phyloP scores from a whole-genome alignment of 2,797 vertebrate genomes.

The Hylomyscus alleni region DNA sequence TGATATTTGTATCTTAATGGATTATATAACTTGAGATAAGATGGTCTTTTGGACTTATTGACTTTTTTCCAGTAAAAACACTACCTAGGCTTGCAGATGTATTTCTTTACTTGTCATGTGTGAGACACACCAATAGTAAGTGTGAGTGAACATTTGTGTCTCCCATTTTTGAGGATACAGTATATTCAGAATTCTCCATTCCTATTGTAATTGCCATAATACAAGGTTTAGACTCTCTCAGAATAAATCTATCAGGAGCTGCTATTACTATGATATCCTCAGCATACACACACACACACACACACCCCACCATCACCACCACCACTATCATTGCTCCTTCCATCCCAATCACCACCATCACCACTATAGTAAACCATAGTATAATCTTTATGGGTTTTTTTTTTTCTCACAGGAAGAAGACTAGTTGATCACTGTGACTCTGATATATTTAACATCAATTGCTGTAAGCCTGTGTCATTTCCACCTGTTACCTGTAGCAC shows the following conservation, averaged over 20 bases:
- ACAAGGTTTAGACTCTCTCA: neutral
- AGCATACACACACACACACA: neutral
- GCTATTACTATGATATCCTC: neutral
- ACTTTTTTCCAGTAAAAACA: too few relatives aligned
- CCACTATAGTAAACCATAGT: neutral
- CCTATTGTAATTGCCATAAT: neutral
- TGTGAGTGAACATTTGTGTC: neutral
- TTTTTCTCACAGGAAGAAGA: neutral
- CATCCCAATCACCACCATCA: neutral
- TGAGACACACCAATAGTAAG: neutral
- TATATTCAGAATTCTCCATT: neutral
- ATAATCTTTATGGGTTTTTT: neutral
- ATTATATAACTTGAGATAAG: too few relatives aligned
- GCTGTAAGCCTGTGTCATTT: neutral
- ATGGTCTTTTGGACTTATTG: too few relatives aligned
- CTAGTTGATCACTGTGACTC: neutral
- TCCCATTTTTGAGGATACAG: neutral
- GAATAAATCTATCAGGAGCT: neutral
- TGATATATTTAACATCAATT: neutral
- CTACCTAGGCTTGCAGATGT: neutral
- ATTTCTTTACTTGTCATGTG: neutral
- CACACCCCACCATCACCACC: too few relatives aligned
- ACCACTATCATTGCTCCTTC: too few relatives aligned
- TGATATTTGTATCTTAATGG: too few relatives aligned
- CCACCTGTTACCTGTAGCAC: too few relatives aligned